A percentile compares a stretch with the other conserved stretches of the same genome.
These are phyloP conservation scores for human (Homo sapiens) DNA, from an alignment of 2,113 vertebrate genomes.

Conservation along the genomic window DNA sequence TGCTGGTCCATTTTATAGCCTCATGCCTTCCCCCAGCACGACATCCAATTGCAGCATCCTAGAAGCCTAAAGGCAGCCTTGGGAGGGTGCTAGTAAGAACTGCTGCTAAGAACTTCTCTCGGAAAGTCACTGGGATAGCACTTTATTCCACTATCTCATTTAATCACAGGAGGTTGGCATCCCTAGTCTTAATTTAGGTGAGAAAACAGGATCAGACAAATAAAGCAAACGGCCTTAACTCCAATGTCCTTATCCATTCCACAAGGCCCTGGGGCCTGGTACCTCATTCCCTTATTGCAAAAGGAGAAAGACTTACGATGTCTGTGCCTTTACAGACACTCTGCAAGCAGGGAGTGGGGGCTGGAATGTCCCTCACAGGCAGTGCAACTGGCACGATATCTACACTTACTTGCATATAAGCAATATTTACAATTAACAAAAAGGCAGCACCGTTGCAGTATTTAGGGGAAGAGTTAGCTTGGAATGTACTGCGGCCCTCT, in stretches of 20 bases:
- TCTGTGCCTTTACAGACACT: neutral
- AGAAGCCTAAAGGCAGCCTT: neutral
- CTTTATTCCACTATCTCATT: neutral
- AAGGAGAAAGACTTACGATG: neutral
- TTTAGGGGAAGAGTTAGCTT: neutral
- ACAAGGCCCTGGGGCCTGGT: neutral
- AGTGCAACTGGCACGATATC: too few relatives aligned
- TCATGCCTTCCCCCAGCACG: neutral
- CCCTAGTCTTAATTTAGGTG: neutral
- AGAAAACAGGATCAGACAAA: neutral
- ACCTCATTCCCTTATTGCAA: neutral
- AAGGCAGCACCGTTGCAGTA: fast-evolving
- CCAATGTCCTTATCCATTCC: neutral
- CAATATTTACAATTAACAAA: neutral
- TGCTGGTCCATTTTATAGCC: too few relatives aligned
- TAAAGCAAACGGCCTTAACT: neutral
- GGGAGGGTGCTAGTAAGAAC: neutral
- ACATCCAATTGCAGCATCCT: neutral
- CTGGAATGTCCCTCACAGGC: fast-evolving
- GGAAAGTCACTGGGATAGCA: fast-evolving
- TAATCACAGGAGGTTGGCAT: neutral
- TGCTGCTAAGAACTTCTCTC: neutral
- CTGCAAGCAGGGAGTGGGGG: too few relatives aligned
- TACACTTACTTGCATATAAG: neutral
- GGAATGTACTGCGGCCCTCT: neutral